Evolutionary conservation across 2,113 vertebrate species (phyloP), one percentile per base, ranked within the genome.

Genomic region (Oceanodroma tethys): DNA sequence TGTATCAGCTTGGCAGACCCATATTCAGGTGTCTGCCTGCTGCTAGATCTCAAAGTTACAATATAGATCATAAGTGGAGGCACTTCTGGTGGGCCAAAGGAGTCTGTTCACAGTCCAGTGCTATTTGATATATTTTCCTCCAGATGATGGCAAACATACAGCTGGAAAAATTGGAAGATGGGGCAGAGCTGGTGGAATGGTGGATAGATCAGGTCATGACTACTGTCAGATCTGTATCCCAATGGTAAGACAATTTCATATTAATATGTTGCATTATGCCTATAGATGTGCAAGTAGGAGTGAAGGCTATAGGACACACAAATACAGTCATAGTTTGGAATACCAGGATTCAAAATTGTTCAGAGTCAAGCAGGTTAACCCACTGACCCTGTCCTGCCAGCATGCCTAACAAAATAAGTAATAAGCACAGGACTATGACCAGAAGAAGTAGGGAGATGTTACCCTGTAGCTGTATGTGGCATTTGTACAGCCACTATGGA

Each of bases 401-500:
- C 2, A 1, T 22, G 30, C 30, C 25, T 63, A 59, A 47, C 2
- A 32, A 86, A 80, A 19, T 34, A 20, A 71, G 9, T 38, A 70
- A 30, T 21, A 80, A 76, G 5, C 34, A 73, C 13, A 90, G 25
- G 36, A n/a, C 10, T 58, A 21, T 10, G 32, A 48, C 6, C 8
- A 66, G 79, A 89, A 42, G 21, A 87, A 88, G 13, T 1, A 75
- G 16, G 8, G 15, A 59, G 23, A 7, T 43, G 15, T 53, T 47
- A 60, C 9, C 40, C 42, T 40, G 42, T 34, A 90, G 22, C 32
- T 67, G 0, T 8, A n/a, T 1, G 2, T 40, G n/a, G 9, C 4
- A 4, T 67, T 88, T 83, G 30, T 29, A 32, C 6, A 63, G 52
- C 16, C 42, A 9, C 47, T 7, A 4, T 20, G 32, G 43, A 68